phyloP scores from a whole-genome alignment of 1,140 invertebrate species.

The Heliconius nattereri region DNA sequence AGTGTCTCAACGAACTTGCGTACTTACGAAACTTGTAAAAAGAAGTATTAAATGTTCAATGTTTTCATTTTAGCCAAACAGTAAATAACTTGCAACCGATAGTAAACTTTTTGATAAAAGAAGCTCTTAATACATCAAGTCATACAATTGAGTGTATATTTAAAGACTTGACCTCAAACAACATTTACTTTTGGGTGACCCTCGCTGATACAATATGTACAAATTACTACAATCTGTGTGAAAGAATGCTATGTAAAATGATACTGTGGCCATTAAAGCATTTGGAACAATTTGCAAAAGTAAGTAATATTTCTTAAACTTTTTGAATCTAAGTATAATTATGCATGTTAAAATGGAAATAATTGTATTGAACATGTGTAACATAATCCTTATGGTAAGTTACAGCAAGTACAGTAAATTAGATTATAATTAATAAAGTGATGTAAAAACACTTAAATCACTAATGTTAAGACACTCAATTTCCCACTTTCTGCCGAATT shows the following conservation, averaged over 20 bases:
- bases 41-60: slow-evolving; percentile 1
- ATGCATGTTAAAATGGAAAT: no score
- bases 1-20: no score
- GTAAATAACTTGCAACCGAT: slow-evolving; percentile 43
- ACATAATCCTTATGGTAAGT: no score
- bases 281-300: slow-evolving; percentile 46
- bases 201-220: slow-evolving; percentile 50
- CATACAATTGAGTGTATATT: slow-evolving; percentile 43
- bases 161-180: slow-evolving; percentile 38
- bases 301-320: slow-evolving; percentile 39
- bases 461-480: no score
- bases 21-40: no score
- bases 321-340: no score
- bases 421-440: no score
- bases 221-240: slow-evolving; percentile 27
- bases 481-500: no score
- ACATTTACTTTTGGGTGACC: slow-evolving; percentile 54
- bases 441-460: no score
- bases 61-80: slow-evolving; percentile 27
- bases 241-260: slow-evolving; percentile 38
- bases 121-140: slow-evolving; percentile 32
- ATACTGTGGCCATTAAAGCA: slow-evolving; percentile 53
- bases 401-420: no score
- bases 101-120: slow-evolving; percentile 46
- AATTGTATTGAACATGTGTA: no score